These are phyloP conservation scores for Melanostoma mellinum DNA, from an alignment of 2,888 invertebrate species.

Conservation along the genomic window DNA sequence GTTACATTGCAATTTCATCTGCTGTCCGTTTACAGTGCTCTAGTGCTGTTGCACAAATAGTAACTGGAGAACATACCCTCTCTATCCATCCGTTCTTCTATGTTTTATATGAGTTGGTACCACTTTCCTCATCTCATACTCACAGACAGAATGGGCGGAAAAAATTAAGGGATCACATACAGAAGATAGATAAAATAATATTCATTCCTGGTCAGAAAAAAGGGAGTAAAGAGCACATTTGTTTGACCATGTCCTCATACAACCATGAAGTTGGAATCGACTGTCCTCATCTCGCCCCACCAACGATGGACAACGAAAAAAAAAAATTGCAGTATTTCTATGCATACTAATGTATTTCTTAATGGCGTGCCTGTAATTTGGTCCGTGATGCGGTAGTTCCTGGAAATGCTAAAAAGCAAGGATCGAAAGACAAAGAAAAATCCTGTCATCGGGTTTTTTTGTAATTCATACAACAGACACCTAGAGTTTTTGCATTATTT, in stretches of 20 bases:
- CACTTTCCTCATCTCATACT: slow-evolving; percentile 14
- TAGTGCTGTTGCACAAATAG: slow-evolving; percentile 45
- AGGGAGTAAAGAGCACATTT: slow-evolving; percentile 36
- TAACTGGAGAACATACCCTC: slow-evolving; percentile 20
- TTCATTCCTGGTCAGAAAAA: slow-evolving; percentile 49
- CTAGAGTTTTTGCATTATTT: slow-evolving; percentile 2
- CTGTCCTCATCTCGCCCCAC: slow-evolving; percentile 1
- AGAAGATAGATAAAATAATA: slow-evolving; percentile 49
- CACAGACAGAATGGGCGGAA: slow-evolving; percentile 15
- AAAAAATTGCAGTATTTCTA: slow-evolving; percentile 26
- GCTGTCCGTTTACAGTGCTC: slow-evolving; percentile 19
- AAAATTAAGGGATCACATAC: slow-evolving; percentile 36
- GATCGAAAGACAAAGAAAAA: slow-evolving; percentile 4
- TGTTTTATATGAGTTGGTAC: not conserved
- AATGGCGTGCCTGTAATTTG: slow-evolving; percentile 39
- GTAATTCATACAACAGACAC: too few relatives aligned
- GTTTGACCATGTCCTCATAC: slow-evolving; percentile 29
- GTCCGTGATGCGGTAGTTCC: slow-evolving; percentile 5
- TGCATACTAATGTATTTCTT: slow-evolving; percentile 48
- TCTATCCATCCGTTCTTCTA: not conserved
- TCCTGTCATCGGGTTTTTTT: slow-evolving; percentile 10
- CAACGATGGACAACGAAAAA: slow-evolving; percentile 1
- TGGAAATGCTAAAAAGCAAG: not conserved
- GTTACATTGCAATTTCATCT: slow-evolving; percentile 39
- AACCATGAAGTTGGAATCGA: slow-evolving; percentile 20